These are phyloP conservation scores for Ruditapes philippinarum DNA, from an alignment of 1,140 invertebrate genomes.

Conservation along the genomic window DNA sequence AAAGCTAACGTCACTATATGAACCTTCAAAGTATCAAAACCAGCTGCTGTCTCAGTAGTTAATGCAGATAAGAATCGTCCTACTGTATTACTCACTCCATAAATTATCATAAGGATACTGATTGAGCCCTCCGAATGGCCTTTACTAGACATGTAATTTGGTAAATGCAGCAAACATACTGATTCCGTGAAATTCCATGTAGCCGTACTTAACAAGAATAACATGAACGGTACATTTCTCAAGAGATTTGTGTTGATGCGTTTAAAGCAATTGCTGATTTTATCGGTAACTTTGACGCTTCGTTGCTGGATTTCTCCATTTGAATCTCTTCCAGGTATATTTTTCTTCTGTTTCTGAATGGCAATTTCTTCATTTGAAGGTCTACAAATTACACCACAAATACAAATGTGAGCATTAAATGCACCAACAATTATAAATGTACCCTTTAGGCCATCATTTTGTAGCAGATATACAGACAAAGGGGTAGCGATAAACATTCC, in stretches of 20 bases:
- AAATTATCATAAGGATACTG: constrained; percentile 42
- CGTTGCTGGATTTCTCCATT: background rate
- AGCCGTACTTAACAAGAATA: constrained; percentile 53
- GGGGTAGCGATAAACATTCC: constrained; percentile 58
- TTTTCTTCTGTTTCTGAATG: background rate
- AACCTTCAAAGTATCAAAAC: constrained; percentile 3
- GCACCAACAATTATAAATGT: constrained; percentile 39
- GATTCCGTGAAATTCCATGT: constrained; percentile 51
- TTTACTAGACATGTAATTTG: constrained; percentile 33
- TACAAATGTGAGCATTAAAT: constrained; percentile 37
- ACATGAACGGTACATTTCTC: constrained; percentile 20
- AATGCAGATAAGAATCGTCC: constrained; percentile 40
- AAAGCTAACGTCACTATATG: constrained; percentile 18
- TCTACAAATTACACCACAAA: constrained; percentile 37
- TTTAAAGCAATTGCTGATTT: background rate
- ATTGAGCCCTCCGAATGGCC: background rate
- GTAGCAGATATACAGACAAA: constrained; percentile 23
- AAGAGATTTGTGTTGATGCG: background rate
- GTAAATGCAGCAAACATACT: constrained; percentile 57
- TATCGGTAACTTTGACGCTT: background rate
- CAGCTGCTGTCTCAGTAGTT: background rate
- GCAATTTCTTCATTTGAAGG: constrained; percentile 26
- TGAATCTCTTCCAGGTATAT: background rate
- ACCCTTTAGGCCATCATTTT: constrained; percentile 42
- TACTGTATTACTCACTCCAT: constrained; percentile 42